Evolutionary conservation across 2,888 invertebrate species (phyloP), one percentile per base, ranked within the genome.

Genomic region (Automeris io): DNA sequence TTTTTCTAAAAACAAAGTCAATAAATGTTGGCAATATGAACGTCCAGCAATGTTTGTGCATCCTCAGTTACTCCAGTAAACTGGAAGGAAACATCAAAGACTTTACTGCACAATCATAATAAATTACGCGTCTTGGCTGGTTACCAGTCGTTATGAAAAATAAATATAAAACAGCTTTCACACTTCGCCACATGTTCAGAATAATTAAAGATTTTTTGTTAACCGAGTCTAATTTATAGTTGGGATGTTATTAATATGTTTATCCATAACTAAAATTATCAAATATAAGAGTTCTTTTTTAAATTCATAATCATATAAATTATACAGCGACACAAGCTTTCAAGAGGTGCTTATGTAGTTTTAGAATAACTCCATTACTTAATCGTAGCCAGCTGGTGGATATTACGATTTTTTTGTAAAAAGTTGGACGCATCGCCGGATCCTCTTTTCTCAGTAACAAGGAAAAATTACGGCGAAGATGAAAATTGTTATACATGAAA

Each of bases 91-190:
- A 36, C 51, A 45, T 54, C 49, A 54, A 51, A 54, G 50, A 41
- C 21, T 35, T 36, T 18, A 13, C 16, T 33, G 33, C 40, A 35
- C 25, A 42, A 39, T 45, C 32, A 41, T 45, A 49, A 54, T 52
- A 54, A 51, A 54, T 53, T 42, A 50, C 37, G 23, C 36, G 39
- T 46, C 39, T 47, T 54, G 50, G 41, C 48, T 23, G 33, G 32
- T 40, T 26, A 42, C 43, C 46, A 46, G 44, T 24, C 21, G 25
- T 39, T 23, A 33, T 40, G 37, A 45, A 45, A 43, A 54, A 26
- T 34, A 51, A 45, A 50, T 49, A 53, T 44, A 51, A 43, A 43
- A 23, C 18, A 5, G 35, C 38, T 44, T 47, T 46, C 43, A 42
- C 41, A 49, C 43, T 32, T 43, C 37, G 26, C 13, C 32, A 21